Conservation (phyloP, 2,888 invertebrate genomes). For the Pandemis cinnamomeana region DNA sequence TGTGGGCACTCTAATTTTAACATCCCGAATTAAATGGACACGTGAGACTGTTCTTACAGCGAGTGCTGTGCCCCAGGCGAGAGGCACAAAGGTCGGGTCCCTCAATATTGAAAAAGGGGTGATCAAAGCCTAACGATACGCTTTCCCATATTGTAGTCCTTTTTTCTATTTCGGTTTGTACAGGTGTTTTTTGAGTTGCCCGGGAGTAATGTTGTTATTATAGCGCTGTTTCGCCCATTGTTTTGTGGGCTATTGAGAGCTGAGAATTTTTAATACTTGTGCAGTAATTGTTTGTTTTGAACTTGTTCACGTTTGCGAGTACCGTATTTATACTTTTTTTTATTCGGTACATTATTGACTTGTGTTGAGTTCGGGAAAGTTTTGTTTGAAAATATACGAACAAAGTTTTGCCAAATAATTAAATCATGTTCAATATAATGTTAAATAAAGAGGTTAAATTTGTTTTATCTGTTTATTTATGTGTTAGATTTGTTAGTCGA, state of each 20-base stretch:
- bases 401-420: too few species aligned
- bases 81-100: constrained; percentile 65
- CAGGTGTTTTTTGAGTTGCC: constrained; percentile 65
- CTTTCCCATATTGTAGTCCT: constrained; percentile 71
- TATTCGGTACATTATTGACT: background rate
- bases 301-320: constrained; percentile 29
- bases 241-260: constrained; percentile 46
- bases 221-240: constrained; percentile 46
- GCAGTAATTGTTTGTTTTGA: constrained; percentile 36
- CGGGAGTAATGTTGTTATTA: constrained; percentile 61
- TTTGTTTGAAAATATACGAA: too few species aligned
- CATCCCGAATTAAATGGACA: constrained; percentile 76
- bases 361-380: too few species aligned
- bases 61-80: constrained; percentile 60
- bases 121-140: constrained; percentile 80
- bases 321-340: background rate
- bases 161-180: constrained; percentile 69
- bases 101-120: constrained; percentile 79
- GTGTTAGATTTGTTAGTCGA: too few species aligned
- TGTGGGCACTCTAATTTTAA: constrained; percentile 56
- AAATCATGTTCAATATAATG: too few species aligned
- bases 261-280: constrained; percentile 21
- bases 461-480: too few species aligned
- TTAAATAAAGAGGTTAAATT: too few species aligned
- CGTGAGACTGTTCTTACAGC: constrained; percentile 59